phyloP scores from a whole-genome alignment of 2,888 invertebrate species.

The Bombylius discolor region DNA sequence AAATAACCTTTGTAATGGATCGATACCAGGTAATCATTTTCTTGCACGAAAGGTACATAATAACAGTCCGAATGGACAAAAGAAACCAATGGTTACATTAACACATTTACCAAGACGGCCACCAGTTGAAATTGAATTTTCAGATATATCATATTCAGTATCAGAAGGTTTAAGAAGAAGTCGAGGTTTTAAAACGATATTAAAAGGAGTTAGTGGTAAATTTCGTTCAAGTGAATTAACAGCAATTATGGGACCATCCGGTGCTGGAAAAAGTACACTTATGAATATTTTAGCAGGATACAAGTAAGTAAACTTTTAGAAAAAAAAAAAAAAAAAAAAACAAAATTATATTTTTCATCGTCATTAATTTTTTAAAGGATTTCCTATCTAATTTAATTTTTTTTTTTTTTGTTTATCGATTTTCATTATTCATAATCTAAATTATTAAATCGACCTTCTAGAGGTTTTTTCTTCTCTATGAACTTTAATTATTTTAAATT shows the following conservation, averaged over 20 bases:
- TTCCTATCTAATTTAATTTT: no score
- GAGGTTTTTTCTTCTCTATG: no score
- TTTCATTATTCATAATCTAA: no score
- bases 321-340: no score
- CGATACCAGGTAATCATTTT: conserved; percentile 35
- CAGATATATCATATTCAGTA: conserved; percentile 76
- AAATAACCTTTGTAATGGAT: conserved; percentile 59
- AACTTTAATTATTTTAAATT: no score
- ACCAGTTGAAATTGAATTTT: conserved; percentile 82
- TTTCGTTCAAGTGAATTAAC: conserved; percentile 84
- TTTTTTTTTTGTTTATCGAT: no score
- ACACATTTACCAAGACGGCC: conserved; percentile 75
- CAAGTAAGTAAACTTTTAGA: conserved; percentile 46
- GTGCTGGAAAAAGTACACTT: conserved; percentile 63
- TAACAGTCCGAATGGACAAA: conserved; percentile 49
- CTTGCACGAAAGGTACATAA: conserved; percentile 61
- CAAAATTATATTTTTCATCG: not conserved
- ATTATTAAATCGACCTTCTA: no score
- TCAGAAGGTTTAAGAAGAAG: conserved; percentile 56
- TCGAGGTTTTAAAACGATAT: conserved; percentile 70
- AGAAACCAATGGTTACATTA: conserved; percentile 58
- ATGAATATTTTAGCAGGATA: conserved; percentile 84
- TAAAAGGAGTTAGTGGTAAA: conserved; percentile 79
- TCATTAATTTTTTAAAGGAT: no score
- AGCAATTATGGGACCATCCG: conserved; percentile 92